Evolutionary conservation across 2,888 invertebrate genomes (phyloP), one percentile per base, ranked within the genome.

Genomic region (Pseudococcus longispinus): DNA sequence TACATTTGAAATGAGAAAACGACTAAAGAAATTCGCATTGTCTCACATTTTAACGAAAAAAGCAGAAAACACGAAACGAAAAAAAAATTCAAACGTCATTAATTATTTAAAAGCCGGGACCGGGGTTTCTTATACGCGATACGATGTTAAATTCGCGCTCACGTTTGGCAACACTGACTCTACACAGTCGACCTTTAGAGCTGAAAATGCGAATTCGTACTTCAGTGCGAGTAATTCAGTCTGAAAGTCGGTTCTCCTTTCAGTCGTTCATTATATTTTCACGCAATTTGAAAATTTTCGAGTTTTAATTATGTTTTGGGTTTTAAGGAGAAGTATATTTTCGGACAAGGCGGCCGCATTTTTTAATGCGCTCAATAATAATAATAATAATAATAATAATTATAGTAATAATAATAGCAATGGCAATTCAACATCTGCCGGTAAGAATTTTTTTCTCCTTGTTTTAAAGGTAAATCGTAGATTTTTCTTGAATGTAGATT

Each of bases 331-430:
- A 80, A 89, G 89, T 29, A 88, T 88, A 77, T 87, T 89, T 82
- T 89, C 89, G 15, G 88, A 88, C 88, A 88, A 88, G 86, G 89
- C 89, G 29, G 89, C 88, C 13, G 88, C 89, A 20, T 89, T 89
- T 86, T 89, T 89, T 87, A 89, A 89, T 82, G 88, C 88, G 15
- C 88, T 89, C 84, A 89, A 88, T 87, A 89, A 89, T 88, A 89
- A 89, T 86, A 80, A 86, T 44, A 87, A 88, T 87, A 89, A 89
- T 88, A 89, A 89, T 87, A 80, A 87, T 60, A 87, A 83, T 51
- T 77, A 51, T 70, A 87, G 87, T 83, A 88, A 87, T 74, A 87
- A 46, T 70, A 88, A 87, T 77, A 74, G 26, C 51, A 85, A 83
- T 85, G 85, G 84, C 51, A 87, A 74, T 84, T 80, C 86, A 23